Evolutionary conservation across 1,140 invertebrate genomes (phyloP), one percentile per base, ranked within the genome.

Genomic region (Tetramorium simillimum): DNA sequence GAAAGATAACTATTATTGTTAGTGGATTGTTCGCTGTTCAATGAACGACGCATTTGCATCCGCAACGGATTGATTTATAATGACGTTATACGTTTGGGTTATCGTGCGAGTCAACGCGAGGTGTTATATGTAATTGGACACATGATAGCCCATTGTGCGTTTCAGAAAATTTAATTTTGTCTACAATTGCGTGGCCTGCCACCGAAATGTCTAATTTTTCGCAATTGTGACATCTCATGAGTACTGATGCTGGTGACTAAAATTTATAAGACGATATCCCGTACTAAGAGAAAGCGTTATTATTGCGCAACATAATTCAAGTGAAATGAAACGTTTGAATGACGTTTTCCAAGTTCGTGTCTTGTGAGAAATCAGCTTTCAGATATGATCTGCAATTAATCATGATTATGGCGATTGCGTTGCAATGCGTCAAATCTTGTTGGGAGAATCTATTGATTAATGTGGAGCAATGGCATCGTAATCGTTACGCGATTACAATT

Each of bases 11-110:
- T 46, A 40, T 84, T 75, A 84, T 84, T 60, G n/a, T 84, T 75
- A 49, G 53, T 46, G 9, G 18, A 70, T 37, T 28, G 9, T 62
- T 49, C n/a, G 43, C 9, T 43, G 53, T 51, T 73, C 67, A 18
- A 82, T 53, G 46, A 80, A 67, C n/a, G 76, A 10, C n/a, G 43
- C 46, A 24, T 60, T 53, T 60, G 67, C 40, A 28, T 62, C 46
- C 56, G 18, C 53, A 73, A 37, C 9, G 12, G 40, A 84, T 84
- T 84, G 80, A 84, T 84, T 84, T 84, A 84, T 84, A 84, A 84
- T 84, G 80, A 75, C 53, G n/a, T 73, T 73, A 84, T 28, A 33
- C 14, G n/a, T 60, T 46, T n/a, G 80, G 56, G 7, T 81, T 81
- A 49, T 81, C 28, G 63, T 21, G 24, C 40, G 53, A 84, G 70